Conservation (phyloP, 2,113 vertebrate genomes). For the Ameiurus melas region DNA sequence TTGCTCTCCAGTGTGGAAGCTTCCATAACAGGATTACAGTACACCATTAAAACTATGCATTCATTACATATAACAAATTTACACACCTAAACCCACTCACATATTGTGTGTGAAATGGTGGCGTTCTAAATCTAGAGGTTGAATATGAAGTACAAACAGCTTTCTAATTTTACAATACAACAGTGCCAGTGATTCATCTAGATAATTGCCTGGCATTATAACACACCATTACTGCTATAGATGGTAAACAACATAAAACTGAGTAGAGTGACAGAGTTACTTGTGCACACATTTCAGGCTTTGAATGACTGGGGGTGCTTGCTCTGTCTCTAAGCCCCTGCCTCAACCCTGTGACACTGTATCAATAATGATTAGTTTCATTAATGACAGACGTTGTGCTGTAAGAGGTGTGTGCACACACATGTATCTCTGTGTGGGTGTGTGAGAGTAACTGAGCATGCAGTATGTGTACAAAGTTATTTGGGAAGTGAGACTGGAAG, state of each 20-base stretch:
- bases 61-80: conserved; percentile 24
- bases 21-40: conserved; percentile 21
- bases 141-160: background rate
- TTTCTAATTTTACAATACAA: background rate
- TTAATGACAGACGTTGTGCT: conserved; percentile 42
- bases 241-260: background rate
- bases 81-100: background rate
- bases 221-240: background rate
- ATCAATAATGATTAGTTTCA: conserved; percentile 57
- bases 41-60: background rate
- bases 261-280: background rate
- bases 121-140: background rate
- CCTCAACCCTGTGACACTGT: conserved; percentile 41
- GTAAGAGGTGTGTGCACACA: conserved; percentile 17
- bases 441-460: conserved; percentile 35
- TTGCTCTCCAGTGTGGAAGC: background rate
- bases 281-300: background rate
- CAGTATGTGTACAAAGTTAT: conserved; percentile 53
- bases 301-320: conserved; percentile 39
- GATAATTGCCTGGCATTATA: background rate
- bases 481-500: conserved; percentile 57
- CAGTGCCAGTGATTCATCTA: background rate
- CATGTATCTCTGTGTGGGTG: background rate
- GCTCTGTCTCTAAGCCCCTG: conserved; percentile 29
- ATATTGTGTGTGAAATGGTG: background rate